Evolutionary conservation across 2,888 invertebrate species (phyloP), one percentile per base, ranked within the genome.

Genomic region (Stramonita haemastoma): DNA sequence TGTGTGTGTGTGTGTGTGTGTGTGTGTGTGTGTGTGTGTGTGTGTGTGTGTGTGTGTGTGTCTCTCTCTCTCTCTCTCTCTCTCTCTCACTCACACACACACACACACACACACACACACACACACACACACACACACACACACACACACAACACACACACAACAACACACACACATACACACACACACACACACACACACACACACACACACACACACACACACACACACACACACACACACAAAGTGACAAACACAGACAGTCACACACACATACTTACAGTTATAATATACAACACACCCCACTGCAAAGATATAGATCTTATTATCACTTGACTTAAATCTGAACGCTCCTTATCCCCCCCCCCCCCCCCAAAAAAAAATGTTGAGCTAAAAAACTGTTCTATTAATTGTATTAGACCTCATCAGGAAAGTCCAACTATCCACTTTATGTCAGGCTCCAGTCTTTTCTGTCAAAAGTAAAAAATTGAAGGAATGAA

Each of bases 1-100:
- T 8, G 70, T 15, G 70, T 15, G 70, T 15, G 22, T 15, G 70
- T 70, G 70, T 70, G 70, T 70, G 70, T 70, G 70, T 70, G 70
- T 70, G 70, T 70, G 70, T 70, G 70, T 70, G 70, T 70, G 70
- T 70, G 70, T 70, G 70, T 70, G 70, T 70, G 70, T 70, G 70
- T 70, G 70, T 70, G 70, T 70, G 70, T 22, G 70, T 22, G 70
- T 22, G 70, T 22, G 70, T 22, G 70, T 22, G 70, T 22, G 70
- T n/a, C n/a, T n/a, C n/a, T 46, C 46, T 46, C 46, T 46, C 46
- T 46, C 46, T 46, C 4, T 5, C 8, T 46, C 4, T 46, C 46
- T 46, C 46, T 46, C 46, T 46, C 46, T 46, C 4, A 46, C 46
- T 46, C 46, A 46, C 46, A 5, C 46, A 73, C 26, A 73, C 4